Evolutionary conservation across 1,140 invertebrate species (phyloP).

Genomic region (Globodera rostochiensis): DNA sequence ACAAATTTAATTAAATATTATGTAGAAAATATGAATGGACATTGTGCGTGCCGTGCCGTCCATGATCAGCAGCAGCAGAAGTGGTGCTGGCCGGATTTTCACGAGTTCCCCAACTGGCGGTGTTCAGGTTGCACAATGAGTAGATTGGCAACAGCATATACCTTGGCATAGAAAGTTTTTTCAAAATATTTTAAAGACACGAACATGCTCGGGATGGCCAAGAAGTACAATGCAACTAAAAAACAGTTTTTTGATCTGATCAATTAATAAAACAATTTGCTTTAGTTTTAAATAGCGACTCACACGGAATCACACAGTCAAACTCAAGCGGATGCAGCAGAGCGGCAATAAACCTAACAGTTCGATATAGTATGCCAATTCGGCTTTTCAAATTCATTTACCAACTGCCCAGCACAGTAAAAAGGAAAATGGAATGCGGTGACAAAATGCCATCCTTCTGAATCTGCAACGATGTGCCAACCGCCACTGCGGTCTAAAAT

Average conservation of each 20-base stretch:
- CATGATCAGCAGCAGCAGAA: neutral
- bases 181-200: constrained; percentile 4
- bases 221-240: constrained; percentile 77
- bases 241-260: too few relatives aligned
- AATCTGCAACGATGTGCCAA: constrained; percentile 75
- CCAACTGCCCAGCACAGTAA: constrained; percentile 69
- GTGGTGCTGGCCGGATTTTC: constrained; percentile 70
- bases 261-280: too few relatives aligned
- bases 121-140: constrained; percentile 85
- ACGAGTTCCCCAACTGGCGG: constrained; percentile 86
- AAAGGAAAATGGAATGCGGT: constrained; percentile 79
- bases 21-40: constrained; percentile 24
- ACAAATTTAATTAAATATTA: neutral
- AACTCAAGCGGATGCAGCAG: constrained; percentile 82
- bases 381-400: neutral
- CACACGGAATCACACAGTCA: constrained; percentile 75
- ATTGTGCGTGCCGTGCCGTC: constrained; percentile 12
- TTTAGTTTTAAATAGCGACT: too few relatives aligned
- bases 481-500: constrained; percentile 53
- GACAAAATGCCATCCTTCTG: constrained; percentile 78
- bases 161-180: constrained; percentile 9
- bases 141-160: constrained; percentile 85
- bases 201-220: constrained; percentile 87
- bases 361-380: too few relatives aligned
- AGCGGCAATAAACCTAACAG: constrained; percentile 68